Conservation (phyloP, 2,113 vertebrate species). For the Chlorocebus sabaeus region DNA sequence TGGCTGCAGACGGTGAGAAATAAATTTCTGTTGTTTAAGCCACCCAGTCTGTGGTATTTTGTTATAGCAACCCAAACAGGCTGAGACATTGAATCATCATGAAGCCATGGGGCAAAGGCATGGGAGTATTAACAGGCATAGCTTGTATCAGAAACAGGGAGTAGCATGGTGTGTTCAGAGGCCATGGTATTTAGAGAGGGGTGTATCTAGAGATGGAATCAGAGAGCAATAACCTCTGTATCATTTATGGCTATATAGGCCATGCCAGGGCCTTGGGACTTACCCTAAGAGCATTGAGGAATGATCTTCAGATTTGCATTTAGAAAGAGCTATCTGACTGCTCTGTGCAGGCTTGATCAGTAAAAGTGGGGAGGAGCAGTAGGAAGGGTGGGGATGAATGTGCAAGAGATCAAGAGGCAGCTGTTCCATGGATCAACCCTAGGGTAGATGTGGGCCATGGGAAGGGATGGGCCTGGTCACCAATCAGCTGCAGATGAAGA, state of each 20-base stretch:
- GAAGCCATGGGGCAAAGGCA: neutral
- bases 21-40: neutral
- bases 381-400: neutral
- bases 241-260: neutral
- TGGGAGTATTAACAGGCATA: neutral
- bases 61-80: neutral
- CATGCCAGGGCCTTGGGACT: neutral
- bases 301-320: neutral
- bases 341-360: neutral
- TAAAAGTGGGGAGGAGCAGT: rapidly evolving
- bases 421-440: neutral
- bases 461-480: neutral
- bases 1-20: neutral
- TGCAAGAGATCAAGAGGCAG: neutral
- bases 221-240: neutral
- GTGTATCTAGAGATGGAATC: neutral
- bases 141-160: neutral
- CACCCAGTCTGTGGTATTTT: neutral
- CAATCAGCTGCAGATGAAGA: neutral
- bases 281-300: neutral
- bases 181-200: neutral
- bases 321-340: neutral
- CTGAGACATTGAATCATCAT: neutral
- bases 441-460: neutral
- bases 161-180: neutral